Percentiles rank a stretch among this genome's conserved stretches.
Evolutionary conservation across 2,888 invertebrate genomes (phyloP).

Genomic region (Linyphia triangularis): DNA sequence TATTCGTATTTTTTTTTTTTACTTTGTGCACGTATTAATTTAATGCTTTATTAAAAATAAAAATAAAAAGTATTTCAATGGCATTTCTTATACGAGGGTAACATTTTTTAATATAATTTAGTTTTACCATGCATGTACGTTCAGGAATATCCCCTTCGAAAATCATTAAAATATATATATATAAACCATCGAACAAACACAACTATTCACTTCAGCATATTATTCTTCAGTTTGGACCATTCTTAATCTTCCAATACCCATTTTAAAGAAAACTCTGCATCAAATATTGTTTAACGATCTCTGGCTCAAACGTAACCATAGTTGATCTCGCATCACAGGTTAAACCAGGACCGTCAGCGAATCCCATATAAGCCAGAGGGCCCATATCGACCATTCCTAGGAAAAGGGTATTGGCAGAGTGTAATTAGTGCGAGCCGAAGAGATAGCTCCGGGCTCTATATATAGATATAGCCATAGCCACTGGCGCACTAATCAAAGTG

Average conservation of each 20-base stretch:
- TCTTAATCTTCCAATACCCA: not conserved
- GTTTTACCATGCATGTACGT: too few relatives aligned
- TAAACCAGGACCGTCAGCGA: conserved; percentile 40
- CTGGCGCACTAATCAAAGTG: conserved; percentile 66
- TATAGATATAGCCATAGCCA: conserved; percentile 53
- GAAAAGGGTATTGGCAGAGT: conserved; percentile 61
- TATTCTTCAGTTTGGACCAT: too few relatives aligned
- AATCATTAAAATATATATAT: too few relatives aligned
- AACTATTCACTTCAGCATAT: too few relatives aligned
- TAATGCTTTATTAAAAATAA: too few relatives aligned
- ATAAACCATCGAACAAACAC: too few relatives aligned
- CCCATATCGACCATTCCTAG: conserved; percentile 60
- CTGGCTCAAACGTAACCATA: conserved; percentile 13
- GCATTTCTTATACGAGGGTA: too few relatives aligned
- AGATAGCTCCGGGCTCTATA: conserved; percentile 57
- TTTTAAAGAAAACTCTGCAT: not conserved
- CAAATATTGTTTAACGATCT: conserved; percentile 44
- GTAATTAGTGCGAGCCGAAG: conserved; percentile 57
- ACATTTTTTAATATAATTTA: too few relatives aligned
- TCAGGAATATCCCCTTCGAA: too few relatives aligned
- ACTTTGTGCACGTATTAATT: too few relatives aligned
- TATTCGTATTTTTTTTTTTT: too few relatives aligned
- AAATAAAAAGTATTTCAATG: too few relatives aligned
- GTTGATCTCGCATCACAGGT: conserved; percentile 46
- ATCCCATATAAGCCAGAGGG: conserved; percentile 33